Conservation (phyloP, 2,113 vertebrate genomes). For the Tinamus guttatus region DNA sequence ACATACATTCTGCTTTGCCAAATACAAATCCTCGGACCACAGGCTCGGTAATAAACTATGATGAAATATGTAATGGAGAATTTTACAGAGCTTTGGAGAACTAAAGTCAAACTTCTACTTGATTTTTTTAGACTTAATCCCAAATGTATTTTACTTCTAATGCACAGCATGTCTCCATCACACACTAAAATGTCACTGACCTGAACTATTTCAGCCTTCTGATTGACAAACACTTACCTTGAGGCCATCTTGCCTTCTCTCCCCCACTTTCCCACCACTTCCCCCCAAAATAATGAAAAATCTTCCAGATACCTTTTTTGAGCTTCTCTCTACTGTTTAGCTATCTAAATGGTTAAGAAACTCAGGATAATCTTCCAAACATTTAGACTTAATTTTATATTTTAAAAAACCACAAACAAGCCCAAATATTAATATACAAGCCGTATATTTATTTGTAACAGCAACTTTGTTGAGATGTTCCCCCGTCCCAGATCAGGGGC, state of each 20-base stretch:
- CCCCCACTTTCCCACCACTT: too few species aligned
- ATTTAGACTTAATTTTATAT: neutral
- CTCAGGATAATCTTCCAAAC: neutral
- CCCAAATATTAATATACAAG: neutral
- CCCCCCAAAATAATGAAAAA: neutral
- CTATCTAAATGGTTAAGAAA: neutral
- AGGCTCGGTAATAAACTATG: too few species aligned
- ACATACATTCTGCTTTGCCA: too few species aligned
- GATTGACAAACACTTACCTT: neutral
- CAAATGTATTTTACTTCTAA: too few species aligned
- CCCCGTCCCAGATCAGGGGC: neutral
- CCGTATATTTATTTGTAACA: neutral
- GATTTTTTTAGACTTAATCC: too few species aligned
- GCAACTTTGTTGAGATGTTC: neutral
- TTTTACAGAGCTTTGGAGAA: too few species aligned
- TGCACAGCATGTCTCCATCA: too few species aligned
- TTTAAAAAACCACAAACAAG: neutral
- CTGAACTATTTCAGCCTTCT: neutral
- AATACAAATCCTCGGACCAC: too few species aligned
- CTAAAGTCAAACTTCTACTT: too few species aligned
- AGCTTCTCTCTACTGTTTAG: neutral
- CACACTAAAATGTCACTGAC: too few species aligned
- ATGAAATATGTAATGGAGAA: too few species aligned
- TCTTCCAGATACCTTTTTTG: neutral
- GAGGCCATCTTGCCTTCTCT: neutral